Evolutionary conservation across 2,888 invertebrate species (phyloP), one percentile per base, ranked within the genome.

Genomic region (Aricia artaxerxes): DNA sequence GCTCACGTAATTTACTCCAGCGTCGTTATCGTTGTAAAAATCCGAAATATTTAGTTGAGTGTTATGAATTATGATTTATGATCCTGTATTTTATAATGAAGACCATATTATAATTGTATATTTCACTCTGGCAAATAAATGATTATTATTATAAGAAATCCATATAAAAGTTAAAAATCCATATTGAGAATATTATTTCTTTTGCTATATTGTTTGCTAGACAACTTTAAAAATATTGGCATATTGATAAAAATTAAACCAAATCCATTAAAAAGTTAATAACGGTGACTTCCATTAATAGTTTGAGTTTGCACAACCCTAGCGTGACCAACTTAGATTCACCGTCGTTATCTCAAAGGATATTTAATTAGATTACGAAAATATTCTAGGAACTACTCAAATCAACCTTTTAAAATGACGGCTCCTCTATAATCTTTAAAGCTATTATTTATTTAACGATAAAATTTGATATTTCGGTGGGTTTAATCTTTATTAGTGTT

Each of bases 351-450:
- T 88, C 88, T 86, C 80, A 60, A 81, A 82, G 83, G 83, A 83
- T 85, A 85, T 86, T 87, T 86, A 86, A 89, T 88, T 86, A 85
- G 86, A 88, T 88, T 86, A 86, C 84, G 82, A 82, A 81, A 82
- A 81, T 80, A 78, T 88, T 88, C 88, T 82, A 81, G 82, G 88
- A 89, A 89, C 73, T 79, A 77, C 76, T 80, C 73, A 69, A 76
- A 69, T 79, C 77, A 57, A 53, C 61, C 64, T 75, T 80, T 78
- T 78, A 78, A 80, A 73, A 78, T 60, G 77, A 75, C 78, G 78
- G 80, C 78, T 76, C 76, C 57, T 38, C 24, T 78, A 40, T 78
- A 78, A 73, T 80, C 76, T 81, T 73, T 49, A 40, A 76, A 76
- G 31, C 16, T 61, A 61, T 40, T 79, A 35, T 77, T 79, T 76